Evolutionary conservation across 2,113 vertebrate genomes (phyloP).

Genomic region (Oreotrochilus melanogaster): DNA sequence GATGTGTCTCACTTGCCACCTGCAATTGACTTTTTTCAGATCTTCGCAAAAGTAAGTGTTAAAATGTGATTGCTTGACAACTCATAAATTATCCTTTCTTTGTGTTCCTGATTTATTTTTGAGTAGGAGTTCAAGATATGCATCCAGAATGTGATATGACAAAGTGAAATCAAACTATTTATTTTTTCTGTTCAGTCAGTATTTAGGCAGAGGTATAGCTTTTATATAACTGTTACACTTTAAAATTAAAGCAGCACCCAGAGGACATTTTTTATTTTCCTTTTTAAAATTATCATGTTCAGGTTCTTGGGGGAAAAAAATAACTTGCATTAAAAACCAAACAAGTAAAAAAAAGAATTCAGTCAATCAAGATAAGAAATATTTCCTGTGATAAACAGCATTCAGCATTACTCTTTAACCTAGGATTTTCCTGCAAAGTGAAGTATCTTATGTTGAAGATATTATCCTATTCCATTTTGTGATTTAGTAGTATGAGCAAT

Average conservation of each 20-base stretch:
- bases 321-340: background rate
- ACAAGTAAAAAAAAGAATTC: background rate
- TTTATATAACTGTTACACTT: background rate
- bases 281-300: background rate
- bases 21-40: slow-evolving; percentile 85
- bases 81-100: slow-evolving; percentile 36
- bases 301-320: background rate
- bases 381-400: slow-evolving; percentile 2
- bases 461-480: background rate
- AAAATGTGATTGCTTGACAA: slow-evolving; percentile 24
- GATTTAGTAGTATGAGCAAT: background rate
- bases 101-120: background rate
- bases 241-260: background rate
- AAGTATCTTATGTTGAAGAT: background rate
- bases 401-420: background rate
- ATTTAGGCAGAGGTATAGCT: background rate
- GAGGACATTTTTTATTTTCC: background rate
- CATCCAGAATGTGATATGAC: background rate
- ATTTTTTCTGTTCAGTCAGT: background rate
- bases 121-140: background rate
- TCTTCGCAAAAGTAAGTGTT: slow-evolving; percentile 90
- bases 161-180: background rate
- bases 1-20: slow-evolving; percentile 79
- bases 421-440: background rate
- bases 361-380: background rate